Base-by-base conservation (phyloP, 2,113 vertebrate genomes). In the Indri indri region DNA sequence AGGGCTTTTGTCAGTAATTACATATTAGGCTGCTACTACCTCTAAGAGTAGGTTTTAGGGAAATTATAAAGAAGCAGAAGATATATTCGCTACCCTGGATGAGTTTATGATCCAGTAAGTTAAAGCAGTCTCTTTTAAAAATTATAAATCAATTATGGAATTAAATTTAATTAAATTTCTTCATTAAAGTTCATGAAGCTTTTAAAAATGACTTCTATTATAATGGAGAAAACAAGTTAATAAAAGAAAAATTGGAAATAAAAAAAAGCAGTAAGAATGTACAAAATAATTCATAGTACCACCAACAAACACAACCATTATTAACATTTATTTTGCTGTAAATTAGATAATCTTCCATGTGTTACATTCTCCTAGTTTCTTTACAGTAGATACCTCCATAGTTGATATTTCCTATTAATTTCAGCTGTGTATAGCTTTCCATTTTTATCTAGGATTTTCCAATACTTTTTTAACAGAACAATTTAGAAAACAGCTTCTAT, bases 141-240 rank as follows among this genome's bases (percentile, higher is more conserved):
- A 68, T 76, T 82, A 82, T 52, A 94, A 90, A 85, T 94, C 70
- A 91, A 93, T 93, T 84, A 76, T 54, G 45, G 52, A 93, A 86
- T 96, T n/a, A 95, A 61, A 25, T 91, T 85, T 87, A 88, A 87
- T 95, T 93, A 91, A 79, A 89, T 95, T 96, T 91, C 37, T 95
- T 88, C n/a, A 83, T 90, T 92, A 22, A 68, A 84, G 84, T 71
- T 95, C 42, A 84, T 88, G 30, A 93, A 73, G 57, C 17, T 77
- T 87, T 90, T 65, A 80, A 94, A 94, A 80, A 71, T 63, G 22
- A 66, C 57, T 88, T 94, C 50, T 42, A 77, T 82, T 47, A 80
- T 42, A 82, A 87, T 30, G 6, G 42, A 2, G 6, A 66, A 77
- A 90, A 96, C 23, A 91, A 88, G 30, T 76, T 76, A 84, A 77